These are phyloP conservation scores for Gerris buenoi DNA, from an alignment of 1,140 invertebrate genomes.

Conservation along the genomic window DNA sequence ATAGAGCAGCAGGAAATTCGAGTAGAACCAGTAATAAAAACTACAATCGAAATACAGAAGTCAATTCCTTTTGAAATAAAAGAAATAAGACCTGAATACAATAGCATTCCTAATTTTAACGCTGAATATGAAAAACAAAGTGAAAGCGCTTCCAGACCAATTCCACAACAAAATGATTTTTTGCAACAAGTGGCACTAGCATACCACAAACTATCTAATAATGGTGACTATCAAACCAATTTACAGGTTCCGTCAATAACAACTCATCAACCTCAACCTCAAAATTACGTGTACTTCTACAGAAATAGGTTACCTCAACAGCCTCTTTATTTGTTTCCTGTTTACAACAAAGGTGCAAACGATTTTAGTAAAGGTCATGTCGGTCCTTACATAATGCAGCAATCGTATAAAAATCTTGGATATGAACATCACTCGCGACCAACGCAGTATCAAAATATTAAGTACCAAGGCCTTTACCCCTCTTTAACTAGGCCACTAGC, in stretches of 20 bases:
- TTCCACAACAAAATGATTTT: slow-evolving; percentile 4
- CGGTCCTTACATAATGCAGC: slow-evolving; percentile 13
- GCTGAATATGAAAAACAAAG: not conserved
- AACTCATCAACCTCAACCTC: not conserved
- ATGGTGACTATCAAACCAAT: not conserved
- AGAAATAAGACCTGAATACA: slow-evolving; percentile 1
- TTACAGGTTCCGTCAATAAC: not conserved
- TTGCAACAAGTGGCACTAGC: slow-evolving; percentile 13
- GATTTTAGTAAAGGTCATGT: slow-evolving; percentile 3
- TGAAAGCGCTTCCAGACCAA: not conserved
- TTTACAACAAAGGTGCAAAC: not conserved
- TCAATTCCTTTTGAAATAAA: slow-evolving; percentile 20
- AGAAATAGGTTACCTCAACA: not conserved
- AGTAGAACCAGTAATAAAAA: slow-evolving; percentile 17
- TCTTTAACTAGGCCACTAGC: not conserved
- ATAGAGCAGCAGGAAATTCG: slow-evolving; percentile 17
- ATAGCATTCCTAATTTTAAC: not conserved
- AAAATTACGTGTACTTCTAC: slow-evolving; percentile 4
- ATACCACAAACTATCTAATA: slow-evolving; percentile 14
- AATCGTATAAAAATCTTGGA: slow-evolving; percentile 12
- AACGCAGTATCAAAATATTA: not conserved
- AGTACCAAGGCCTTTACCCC: not conserved
- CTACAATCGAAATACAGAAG: slow-evolving; percentile 19
- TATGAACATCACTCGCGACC: slow-evolving; percentile 1
- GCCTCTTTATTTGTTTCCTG: slow-evolving; percentile 11